These are phyloP conservation scores for Thunnus maccoyii DNA, from an alignment of 2,113 vertebrate species.

Conservation along the genomic window DNA sequence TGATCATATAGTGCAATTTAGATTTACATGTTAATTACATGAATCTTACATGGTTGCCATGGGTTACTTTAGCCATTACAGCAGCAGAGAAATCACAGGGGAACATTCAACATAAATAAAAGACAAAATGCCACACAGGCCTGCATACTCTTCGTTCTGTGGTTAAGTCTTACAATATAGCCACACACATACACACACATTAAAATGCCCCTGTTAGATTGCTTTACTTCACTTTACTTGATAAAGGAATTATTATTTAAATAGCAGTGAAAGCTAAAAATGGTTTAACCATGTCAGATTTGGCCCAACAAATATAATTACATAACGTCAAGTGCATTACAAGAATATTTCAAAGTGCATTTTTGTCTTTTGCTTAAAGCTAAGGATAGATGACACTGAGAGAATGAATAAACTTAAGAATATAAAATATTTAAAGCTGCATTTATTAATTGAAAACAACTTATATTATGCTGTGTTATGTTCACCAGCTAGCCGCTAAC, in stretches of 20 bases:
- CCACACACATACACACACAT: not conserved
- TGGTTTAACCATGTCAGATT: not conserved
- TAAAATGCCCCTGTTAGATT: not conserved
- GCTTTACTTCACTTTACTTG: not conserved
- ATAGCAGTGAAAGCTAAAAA: not conserved
- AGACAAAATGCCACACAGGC: not conserved
- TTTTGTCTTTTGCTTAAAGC: no score
- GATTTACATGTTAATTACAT: not conserved
- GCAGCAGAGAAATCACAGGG: not conserved
- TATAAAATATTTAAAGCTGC: not conserved
- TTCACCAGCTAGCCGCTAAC: not conserved
- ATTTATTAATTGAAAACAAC: no score
- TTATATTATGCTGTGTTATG: not conserved
- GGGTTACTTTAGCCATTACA: not conserved
- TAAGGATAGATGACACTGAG: not conserved
- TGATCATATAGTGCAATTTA: not conserved
- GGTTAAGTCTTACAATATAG: no score
- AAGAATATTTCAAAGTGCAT: no score
- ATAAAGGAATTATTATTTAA: not conserved
- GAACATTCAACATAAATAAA: not conserved
- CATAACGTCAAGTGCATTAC: no score
- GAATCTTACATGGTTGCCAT: not conserved
- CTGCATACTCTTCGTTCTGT: not conserved
- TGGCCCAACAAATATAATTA: not conserved
- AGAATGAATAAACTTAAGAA: not conserved